phyloP scores from a whole-genome alignment of 2,888 invertebrate species.

The Parapristionchus giblindavisi region DNA sequence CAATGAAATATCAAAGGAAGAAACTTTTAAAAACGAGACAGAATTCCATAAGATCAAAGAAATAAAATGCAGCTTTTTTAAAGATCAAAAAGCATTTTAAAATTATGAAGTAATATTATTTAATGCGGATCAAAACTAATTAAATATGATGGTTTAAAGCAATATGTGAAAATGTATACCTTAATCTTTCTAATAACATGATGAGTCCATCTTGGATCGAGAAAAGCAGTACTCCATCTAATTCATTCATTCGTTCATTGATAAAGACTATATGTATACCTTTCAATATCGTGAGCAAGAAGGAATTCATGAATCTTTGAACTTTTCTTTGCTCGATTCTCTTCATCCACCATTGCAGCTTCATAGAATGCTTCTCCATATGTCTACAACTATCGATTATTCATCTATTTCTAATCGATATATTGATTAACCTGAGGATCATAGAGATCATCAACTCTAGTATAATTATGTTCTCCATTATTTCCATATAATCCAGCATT shows the following conservation, averaged over 20 bases:
- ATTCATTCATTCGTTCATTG: not conserved
- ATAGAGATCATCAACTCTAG: conserved; percentile 63
- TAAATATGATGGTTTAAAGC: no score
- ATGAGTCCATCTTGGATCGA: conserved; percentile 69
- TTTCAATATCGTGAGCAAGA: conserved; percentile 68
- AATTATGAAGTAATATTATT: no score
- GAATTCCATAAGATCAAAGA: no score
- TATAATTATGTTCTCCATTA: conserved; percentile 64
- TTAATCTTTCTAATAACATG: conserved; percentile 60
- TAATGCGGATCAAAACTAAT: no score
- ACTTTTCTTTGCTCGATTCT: conserved; percentile 58
- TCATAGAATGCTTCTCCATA: conserved; percentile 63
- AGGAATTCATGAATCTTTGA: conserved; percentile 65
- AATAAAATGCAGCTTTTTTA: no score
- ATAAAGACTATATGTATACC: conserved; percentile 36
- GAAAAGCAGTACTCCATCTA: conserved; percentile 59
- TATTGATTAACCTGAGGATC: conserved; percentile 53
- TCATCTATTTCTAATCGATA: not conserved
- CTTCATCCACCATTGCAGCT: conserved; percentile 60
- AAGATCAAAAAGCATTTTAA: no score
- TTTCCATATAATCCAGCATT: conserved; percentile 66
- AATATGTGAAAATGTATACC: conserved; percentile 40
- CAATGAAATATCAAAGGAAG: no score
- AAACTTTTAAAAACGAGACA: no score
- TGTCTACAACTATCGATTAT: conserved; percentile 40